Conservation (phyloP, 2,797 vertebrate genomes). For the Craterocephalus amniculus region DNA sequence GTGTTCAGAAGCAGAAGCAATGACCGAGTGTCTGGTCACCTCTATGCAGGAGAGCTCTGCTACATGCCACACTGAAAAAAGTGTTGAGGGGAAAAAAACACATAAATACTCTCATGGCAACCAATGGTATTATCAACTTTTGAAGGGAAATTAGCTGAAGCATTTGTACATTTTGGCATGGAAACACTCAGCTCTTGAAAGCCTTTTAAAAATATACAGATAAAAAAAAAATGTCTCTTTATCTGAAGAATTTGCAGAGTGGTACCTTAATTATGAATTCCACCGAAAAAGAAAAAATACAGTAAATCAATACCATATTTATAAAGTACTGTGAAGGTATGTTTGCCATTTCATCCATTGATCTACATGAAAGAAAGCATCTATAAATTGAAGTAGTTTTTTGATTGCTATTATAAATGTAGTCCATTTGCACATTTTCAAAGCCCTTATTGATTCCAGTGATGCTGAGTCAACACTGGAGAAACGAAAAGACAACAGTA, state of each 20-base stretch:
- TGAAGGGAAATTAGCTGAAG: not conserved
- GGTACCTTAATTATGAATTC: not conserved
- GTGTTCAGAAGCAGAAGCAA: constrained; percentile 59
- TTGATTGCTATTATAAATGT: not conserved
- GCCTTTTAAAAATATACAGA: not conserved
- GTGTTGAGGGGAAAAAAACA: not conserved
- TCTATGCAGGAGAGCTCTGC: constrained; percentile 46
- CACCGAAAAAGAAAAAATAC: not conserved
- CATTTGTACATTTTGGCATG: not conserved
- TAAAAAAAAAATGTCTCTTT: not conserved
- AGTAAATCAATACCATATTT: not conserved
- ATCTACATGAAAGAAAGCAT: not conserved
- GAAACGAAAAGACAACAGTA: constrained; percentile 1
- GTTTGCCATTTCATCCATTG: not conserved
- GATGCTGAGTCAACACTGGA: not conserved
- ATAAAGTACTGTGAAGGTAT: not conserved
- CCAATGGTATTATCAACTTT: not conserved
- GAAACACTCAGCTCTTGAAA: not conserved
- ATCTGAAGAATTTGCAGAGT: too few relatives aligned
- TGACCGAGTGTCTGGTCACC: constrained; percentile 63
- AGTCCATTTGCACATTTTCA: not conserved
- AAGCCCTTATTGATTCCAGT: not conserved
- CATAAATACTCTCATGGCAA: not conserved
- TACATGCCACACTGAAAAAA: not conserved
- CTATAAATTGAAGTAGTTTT: not conserved